Evolutionary conservation across 2,888 invertebrate genomes (phyloP), one percentile per base, ranked within the genome.

Genomic region (Diloba caeruleocephala): DNA sequence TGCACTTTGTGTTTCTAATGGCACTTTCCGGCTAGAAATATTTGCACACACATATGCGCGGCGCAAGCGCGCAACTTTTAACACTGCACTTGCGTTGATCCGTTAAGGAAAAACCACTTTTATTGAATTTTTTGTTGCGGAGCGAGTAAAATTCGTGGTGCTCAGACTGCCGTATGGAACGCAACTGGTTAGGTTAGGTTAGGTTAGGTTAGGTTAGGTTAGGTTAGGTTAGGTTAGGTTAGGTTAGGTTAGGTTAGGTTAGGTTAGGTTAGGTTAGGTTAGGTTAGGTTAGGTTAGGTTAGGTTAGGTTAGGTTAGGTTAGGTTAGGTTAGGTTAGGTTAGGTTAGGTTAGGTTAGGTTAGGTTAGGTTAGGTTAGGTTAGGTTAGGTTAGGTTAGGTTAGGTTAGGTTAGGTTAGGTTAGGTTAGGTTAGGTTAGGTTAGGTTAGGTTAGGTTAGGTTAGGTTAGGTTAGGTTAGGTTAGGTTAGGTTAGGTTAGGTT

Each of bases 171-270:
- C n/a, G n/a, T n/a, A n/a, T n/a, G n/a, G n/a, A n/a, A n/a, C n/a
- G n/a, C n/a, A n/a, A n/a, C n/a, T n/a, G n/a, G n/a, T n/a, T n/a
- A n/a, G n/a, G n/a, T n/a, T n/a, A n/a, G n/a, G n/a, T n/a, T n/a
- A n/a, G n/a, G n/a, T n/a, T 45, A 56, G 55, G 54, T 50, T n/a
- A n/a, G n/a, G n/a, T n/a, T n/a, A n/a, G n/a, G n/a, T n/a, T n/a
- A n/a, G n/a, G n/a, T n/a, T n/a, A n/a, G n/a, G n/a, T n/a, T n/a
- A n/a, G n/a, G n/a, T n/a, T n/a, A 45, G 50, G 51, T 52, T 52
- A 51, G 52, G 56, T 56, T 56, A 56, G 56, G 59, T 53, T 59
- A 61, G 55, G 55, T 55, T 61, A 61, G 55, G 56, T 56, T 56
- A 50, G 56, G 56, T 56, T 49, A 50, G 55, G 55, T 56, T 56